Conservation (phyloP, 2,888 invertebrate species). For the Abrostola tripartita region DNA sequence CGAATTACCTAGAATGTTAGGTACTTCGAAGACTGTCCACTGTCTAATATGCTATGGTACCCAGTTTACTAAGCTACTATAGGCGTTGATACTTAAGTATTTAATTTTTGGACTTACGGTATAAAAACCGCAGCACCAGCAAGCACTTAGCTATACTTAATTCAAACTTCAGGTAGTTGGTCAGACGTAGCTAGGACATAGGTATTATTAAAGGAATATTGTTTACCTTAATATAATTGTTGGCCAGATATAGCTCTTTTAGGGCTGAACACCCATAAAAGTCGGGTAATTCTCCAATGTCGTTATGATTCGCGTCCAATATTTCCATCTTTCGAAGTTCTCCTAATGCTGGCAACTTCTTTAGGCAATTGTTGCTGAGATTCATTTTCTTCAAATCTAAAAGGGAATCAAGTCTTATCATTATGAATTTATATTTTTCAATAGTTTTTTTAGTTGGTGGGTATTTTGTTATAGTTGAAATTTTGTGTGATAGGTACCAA, state of each 20-base stretch:
- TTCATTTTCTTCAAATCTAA: slow-evolving; percentile 92
- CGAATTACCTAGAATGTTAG: too few relatives aligned
- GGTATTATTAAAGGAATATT: not conserved
- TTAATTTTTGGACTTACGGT: too few relatives aligned
- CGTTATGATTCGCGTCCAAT: slow-evolving; percentile 94
- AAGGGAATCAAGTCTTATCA: not conserved
- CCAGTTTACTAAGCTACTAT: too few relatives aligned
- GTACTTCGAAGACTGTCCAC: too few relatives aligned
- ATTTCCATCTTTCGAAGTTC: slow-evolving; percentile 92
- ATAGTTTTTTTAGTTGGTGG: not conserved
- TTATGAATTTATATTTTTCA: not conserved
- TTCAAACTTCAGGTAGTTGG: too few relatives aligned
- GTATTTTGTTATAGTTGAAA: too few relatives aligned
- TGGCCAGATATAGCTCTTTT: slow-evolving; percentile 94
- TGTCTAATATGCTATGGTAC: too few relatives aligned
- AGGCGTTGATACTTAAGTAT: too few relatives aligned
- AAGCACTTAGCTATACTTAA: too few relatives aligned
- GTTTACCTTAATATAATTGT: slow-evolving; percentile 92
- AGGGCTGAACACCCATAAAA: slow-evolving; percentile 92
- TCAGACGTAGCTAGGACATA: too few relatives aligned
- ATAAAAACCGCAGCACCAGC: too few relatives aligned
- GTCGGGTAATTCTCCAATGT: slow-evolving; percentile 92
- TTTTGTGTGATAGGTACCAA: too few relatives aligned
- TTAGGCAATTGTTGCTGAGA: slow-evolving; percentile 91
- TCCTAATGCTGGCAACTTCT: slow-evolving; percentile 90